A percentile compares a stretch with the other conserved stretches of the same genome.
These are phyloP conservation scores for Hylyphantes graminicola DNA, from an alignment of 1,140 invertebrate species.

Conservation along the genomic window DNA sequence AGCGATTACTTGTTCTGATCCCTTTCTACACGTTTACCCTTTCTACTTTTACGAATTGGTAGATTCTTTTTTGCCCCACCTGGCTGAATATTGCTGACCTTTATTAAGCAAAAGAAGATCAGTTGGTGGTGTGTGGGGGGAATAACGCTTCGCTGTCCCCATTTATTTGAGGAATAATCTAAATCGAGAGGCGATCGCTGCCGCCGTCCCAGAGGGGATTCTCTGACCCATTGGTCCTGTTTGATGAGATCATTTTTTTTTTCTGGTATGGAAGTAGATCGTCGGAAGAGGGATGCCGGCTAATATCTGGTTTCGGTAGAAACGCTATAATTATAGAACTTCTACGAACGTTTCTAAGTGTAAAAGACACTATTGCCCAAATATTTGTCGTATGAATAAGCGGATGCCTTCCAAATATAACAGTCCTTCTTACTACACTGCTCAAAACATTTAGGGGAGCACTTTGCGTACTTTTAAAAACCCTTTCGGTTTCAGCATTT, in stretches of 20 bases:
- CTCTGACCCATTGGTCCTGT: constrained; percentile 44
- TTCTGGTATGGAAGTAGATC: constrained; percentile 40
- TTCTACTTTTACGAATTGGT: no score
- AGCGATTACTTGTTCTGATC: neutral
- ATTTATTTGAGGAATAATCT: constrained; percentile 19
- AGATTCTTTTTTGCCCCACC: neutral
- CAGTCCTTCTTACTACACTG: no score
- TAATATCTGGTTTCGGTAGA: no score
- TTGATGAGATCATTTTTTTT: constrained; percentile 23
- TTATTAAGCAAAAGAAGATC: constrained; percentile 14
- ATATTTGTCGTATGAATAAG: no score
- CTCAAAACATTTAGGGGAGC: no score
- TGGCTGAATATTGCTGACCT: constrained; percentile 25
- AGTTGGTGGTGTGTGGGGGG: neutral
- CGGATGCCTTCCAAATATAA: no score
- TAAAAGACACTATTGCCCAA: no score
- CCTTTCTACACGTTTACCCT: neutral
- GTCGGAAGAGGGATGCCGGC: neutral
- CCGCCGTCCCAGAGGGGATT: constrained; percentile 32
- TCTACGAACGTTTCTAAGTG: no score
- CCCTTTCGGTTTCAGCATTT: no score
- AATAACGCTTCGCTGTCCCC: constrained; percentile 16
- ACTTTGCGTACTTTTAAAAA: no score
- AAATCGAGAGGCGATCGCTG: neutral
- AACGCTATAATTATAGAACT: no score